phyloP scores from a whole-genome alignment of 2,113 vertebrate species.

The Alexandromys fortis region DNA sequence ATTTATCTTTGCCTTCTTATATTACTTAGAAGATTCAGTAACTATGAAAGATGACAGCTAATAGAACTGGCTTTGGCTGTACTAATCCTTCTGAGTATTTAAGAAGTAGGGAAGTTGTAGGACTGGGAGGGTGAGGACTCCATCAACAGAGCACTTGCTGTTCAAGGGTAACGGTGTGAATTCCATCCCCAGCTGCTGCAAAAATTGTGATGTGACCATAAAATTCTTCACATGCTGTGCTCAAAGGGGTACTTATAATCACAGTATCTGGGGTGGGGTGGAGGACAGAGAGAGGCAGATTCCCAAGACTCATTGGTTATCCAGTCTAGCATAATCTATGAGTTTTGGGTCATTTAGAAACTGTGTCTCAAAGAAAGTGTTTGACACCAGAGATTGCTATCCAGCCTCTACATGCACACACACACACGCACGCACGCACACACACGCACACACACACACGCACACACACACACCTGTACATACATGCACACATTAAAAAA shows the following conservation, averaged over 20 bases:
- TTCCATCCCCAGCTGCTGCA: neutral
- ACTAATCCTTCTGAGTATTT: neutral
- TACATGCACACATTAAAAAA: neutral
- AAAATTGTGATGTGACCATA: neutral
- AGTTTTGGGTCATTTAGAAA: neutral
- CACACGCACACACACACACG: too few species aligned
- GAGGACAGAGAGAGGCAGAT: neutral
- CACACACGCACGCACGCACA: neutral
- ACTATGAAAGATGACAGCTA: neutral
- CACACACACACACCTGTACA: neutral
- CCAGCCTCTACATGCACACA: neutral
- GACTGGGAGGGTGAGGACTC: too few species aligned
- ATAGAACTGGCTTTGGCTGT: neutral
- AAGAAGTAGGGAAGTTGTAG: neutral
- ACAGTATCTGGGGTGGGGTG: neutral
- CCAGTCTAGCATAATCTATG: too few species aligned
- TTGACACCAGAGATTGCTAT: neutral
- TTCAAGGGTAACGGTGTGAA: fast-evolving
- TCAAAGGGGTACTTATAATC: neutral
- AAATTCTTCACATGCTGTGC: neutral
- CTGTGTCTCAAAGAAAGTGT: neutral
- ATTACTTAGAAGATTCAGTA: neutral
- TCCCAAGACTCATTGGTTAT: neutral
- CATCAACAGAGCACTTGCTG: neutral
- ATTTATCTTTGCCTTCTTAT: neutral